Evolutionary conservation across 2,113 vertebrate species (phyloP).

Genomic region (Myotis brandtii): DNA sequence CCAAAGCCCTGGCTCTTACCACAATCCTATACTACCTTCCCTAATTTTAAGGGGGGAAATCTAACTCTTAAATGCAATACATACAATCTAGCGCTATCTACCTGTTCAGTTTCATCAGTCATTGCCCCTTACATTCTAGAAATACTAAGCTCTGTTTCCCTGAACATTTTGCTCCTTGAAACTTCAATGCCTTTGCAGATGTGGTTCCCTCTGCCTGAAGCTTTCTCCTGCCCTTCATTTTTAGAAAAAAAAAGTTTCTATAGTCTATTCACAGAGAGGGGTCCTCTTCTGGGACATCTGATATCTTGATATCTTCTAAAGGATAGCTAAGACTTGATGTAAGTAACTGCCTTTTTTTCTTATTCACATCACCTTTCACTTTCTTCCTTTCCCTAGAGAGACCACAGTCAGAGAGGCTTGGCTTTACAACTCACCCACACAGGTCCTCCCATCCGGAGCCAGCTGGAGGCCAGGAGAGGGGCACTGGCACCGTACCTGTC

Average conservation of each 20-base stretch:
- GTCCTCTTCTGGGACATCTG: background rate
- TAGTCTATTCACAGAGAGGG: background rate
- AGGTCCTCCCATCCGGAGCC: constrained; percentile 94
- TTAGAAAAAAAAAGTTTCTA: background rate
- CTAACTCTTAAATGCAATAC: background rate
- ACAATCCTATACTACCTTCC: background rate
- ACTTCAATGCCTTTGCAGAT: background rate
- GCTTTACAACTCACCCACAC: constrained; percentile 90
- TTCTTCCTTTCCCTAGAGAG: background rate
- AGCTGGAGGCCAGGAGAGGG: constrained; percentile 96
- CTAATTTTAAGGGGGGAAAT: background rate
- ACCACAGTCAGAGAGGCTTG: background rate
- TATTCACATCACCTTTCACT: background rate
- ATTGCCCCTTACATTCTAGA: background rate
- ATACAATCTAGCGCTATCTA: no score
- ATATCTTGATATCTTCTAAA: background rate
- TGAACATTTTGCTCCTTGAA: background rate
- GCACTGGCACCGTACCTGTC: constrained; percentile 95
- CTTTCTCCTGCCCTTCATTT: background rate
- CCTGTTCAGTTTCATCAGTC: background rate
- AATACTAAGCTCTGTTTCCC: background rate
- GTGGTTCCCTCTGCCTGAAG: background rate
- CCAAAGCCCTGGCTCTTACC: background rate
- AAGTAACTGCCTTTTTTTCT: background rate
- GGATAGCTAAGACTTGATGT: background rate